A percentile compares a stretch with the other conserved stretches of the same genome.
phyloP scores from a whole-genome alignment of 2,888 invertebrate genomes.

The Ophion slaviceki region DNA sequence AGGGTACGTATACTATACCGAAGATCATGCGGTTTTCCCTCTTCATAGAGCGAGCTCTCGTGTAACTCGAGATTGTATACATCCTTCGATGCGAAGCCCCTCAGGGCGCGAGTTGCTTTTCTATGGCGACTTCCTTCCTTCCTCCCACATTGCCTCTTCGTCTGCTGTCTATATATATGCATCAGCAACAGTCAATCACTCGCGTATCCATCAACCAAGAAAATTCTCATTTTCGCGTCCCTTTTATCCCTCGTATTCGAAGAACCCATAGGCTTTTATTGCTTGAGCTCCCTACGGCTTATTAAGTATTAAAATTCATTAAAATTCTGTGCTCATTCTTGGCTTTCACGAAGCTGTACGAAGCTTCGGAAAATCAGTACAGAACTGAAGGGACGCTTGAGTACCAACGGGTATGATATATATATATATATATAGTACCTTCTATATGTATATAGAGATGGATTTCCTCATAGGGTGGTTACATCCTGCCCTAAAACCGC shows the following conservation, averaged over 20 bases:
- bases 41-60: slow-evolving; percentile 27
- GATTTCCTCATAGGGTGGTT: background rate
- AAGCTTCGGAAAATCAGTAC: background rate
- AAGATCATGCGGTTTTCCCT: slow-evolving; percentile 29
- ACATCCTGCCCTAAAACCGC: background rate
- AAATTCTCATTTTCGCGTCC: background rate
- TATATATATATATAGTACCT: background rate
- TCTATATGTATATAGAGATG: background rate
- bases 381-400: background rate
- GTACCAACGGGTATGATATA: background rate
- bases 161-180: background rate
- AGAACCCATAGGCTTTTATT: background rate
- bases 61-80: slow-evolving; percentile 3
- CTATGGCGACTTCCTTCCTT: slow-evolving; percentile 24
- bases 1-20: slow-evolving; percentile 12
- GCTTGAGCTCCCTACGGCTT: slow-evolving; percentile 39
- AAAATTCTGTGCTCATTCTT: slow-evolving; percentile 63
- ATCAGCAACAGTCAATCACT: slow-evolving; percentile 45
- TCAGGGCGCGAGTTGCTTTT: slow-evolving; percentile 37
- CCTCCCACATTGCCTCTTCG: background rate
- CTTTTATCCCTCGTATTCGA: background rate
- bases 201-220: slow-evolving; percentile 27
- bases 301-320: slow-evolving; percentile 67
- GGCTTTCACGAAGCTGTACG: background rate
- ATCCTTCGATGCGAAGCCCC: slow-evolving; percentile 19